Conservation (phyloP, 2,113 vertebrate genomes). For the Onychostruthus taczanowskii region DNA sequence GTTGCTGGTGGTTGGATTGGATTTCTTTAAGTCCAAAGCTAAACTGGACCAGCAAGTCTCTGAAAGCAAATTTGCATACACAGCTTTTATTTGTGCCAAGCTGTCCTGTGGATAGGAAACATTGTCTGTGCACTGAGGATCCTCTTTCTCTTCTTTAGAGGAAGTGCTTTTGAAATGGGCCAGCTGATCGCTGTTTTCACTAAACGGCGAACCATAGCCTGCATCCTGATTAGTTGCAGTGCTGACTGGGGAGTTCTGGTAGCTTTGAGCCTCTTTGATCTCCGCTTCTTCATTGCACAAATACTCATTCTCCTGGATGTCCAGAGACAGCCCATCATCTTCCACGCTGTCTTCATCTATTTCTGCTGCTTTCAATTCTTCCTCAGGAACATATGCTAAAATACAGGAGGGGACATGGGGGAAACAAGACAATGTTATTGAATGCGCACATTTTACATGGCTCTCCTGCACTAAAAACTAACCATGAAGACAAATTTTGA, state of each 20-base stretch:
- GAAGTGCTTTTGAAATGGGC: conserved; percentile 87
- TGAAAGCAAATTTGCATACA: conserved; percentile 94
- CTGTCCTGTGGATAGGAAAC: conserved; percentile 91
- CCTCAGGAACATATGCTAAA: conserved; percentile 95
- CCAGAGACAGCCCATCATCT: conserved; percentile 88
- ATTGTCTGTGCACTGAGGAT: conserved; percentile 76
- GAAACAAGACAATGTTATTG: conserved; percentile 33
- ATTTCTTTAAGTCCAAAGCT: conserved; percentile 91
- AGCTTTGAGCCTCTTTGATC: conserved; percentile 87
- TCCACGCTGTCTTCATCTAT: conserved; percentile 85
- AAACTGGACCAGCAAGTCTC: conserved; percentile 96
- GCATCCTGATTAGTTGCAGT: conserved; percentile 94
- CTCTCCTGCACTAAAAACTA: not conserved
- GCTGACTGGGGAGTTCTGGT: conserved; percentile 95
- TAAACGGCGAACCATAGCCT: conserved; percentile 94
- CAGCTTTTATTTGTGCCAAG: conserved; percentile 96
- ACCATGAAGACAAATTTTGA: conserved; percentile 3
- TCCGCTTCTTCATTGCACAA: conserved; percentile 89
- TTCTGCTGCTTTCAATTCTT: conserved; percentile 90
- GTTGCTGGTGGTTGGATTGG: conserved; percentile 77
- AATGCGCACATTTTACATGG: not conserved
- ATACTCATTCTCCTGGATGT: conserved; percentile 88
- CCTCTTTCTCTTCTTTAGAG: conserved; percentile 86
- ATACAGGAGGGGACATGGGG: conserved; percentile 57
- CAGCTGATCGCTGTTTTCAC: conserved; percentile 90